Conservation (phyloP, 53 echinoderm and acorn worm species). For the Holothuria leucospilota region DNA sequence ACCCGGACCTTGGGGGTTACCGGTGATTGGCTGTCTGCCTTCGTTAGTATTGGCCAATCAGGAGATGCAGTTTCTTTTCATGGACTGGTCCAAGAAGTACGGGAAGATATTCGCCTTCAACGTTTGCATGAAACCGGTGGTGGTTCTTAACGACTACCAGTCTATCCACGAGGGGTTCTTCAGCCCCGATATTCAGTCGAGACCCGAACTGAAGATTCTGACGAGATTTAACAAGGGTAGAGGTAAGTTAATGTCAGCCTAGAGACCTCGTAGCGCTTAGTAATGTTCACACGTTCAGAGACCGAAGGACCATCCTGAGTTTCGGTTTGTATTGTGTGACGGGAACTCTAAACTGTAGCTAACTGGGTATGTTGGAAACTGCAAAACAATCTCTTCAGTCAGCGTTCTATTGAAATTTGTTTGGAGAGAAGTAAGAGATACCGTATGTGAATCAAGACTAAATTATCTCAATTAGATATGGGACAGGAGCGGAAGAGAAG, state of each 20-base stretch:
- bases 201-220: slow-evolving; percentile 70
- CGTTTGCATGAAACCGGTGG: slow-evolving; percentile 56
- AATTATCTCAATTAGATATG: too few relatives aligned
- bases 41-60: slow-evolving; percentile 44
- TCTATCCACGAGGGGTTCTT: slow-evolving; percentile 71
- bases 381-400: too few relatives aligned
- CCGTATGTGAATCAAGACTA: too few relatives aligned
- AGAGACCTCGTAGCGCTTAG: too few relatives aligned
- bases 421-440: too few relatives aligned
- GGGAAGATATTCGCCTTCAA: slow-evolving; percentile 71
- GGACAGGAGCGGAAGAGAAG: too few relatives aligned
- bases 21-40: slow-evolving; percentile 77
- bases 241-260: slow-evolving; percentile 14
- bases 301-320: too few relatives aligned
- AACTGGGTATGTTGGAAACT: too few relatives aligned
- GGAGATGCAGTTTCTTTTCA: slow-evolving; percentile 56
- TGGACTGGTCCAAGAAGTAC: slow-evolving; percentile 65
- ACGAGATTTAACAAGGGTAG: slow-evolving; percentile 55
- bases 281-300: too few relatives aligned
- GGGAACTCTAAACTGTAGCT: too few relatives aligned
- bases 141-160: slow-evolving; percentile 73
- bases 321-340: too few relatives aligned
- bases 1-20: slow-evolving; percentile 82
- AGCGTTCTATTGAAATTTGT: too few relatives aligned
- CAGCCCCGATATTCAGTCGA: slow-evolving; percentile 66